A percentile compares a stretch with the other conserved stretches of the same genome.
Evolutionary conservation across 2,888 invertebrate genomes (phyloP).

Genomic region (Colletes collaris): DNA sequence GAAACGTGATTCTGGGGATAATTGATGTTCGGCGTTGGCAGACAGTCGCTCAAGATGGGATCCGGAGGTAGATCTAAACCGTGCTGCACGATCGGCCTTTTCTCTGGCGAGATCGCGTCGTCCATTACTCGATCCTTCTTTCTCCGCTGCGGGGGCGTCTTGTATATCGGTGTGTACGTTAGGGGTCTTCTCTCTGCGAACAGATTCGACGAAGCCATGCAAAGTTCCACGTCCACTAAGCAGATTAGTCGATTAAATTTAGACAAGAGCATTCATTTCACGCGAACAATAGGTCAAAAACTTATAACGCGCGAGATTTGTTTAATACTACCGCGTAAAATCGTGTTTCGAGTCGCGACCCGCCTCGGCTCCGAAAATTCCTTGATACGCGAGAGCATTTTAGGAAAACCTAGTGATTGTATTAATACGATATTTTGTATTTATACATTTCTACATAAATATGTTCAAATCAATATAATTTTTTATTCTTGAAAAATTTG

Average conservation of each 20-base stretch:
- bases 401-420: too few species aligned
- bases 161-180: constrained; percentile 79
- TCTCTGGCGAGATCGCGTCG: constrained; percentile 75
- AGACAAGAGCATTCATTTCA: constrained; percentile 33
- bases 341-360: neutral
- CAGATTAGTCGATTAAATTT: constrained; percentile 71
- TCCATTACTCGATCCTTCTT: constrained; percentile 73
- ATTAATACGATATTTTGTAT: too few species aligned
- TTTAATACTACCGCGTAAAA: neutral
- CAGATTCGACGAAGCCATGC: constrained; percentile 73
- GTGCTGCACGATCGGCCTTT: constrained; percentile 77
- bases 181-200: constrained; percentile 80
- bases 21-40: constrained; percentile 71
- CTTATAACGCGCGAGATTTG: neutral
- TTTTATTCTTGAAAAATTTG: too few species aligned
- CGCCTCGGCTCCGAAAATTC: too few species aligned
- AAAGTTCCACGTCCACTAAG: constrained; percentile 60
- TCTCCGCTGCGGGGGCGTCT: constrained; percentile 79
- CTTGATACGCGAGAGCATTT: too few species aligned
- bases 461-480: too few species aligned
- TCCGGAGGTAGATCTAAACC: constrained; percentile 76
- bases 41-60: constrained; percentile 72
- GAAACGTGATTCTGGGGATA: constrained; percentile 70
- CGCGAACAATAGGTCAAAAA: neutral
- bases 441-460: too few species aligned